A percentile compares a stretch with the other conserved stretches of the same genome.
Conservation (phyloP, 1,140 invertebrate species). For the Arion vulgaris region DNA sequence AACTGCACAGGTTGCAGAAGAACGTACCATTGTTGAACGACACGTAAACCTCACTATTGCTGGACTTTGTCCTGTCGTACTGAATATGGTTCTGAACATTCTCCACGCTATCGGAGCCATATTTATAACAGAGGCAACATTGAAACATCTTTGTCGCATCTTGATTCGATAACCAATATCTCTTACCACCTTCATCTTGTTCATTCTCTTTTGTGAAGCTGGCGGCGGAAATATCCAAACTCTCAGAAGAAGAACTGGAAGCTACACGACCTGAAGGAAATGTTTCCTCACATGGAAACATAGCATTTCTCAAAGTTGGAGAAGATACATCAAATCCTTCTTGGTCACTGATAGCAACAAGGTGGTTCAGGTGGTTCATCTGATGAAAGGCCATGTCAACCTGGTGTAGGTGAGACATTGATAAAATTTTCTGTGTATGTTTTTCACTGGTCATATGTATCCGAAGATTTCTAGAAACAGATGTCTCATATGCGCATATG, state of each 20-base stretch:
- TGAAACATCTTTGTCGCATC: slow-evolving; percentile 87
- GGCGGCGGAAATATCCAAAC: slow-evolving; percentile 57
- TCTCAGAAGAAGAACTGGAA: slow-evolving; percentile 17
- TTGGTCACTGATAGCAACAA: slow-evolving; percentile 76
- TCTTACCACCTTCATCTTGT: slow-evolving; percentile 70
- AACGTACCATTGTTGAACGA: slow-evolving; percentile 93
- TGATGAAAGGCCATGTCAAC: slow-evolving; percentile 67
- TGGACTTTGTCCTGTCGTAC: slow-evolving; percentile 89
- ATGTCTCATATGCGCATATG: slow-evolving; percentile 98
- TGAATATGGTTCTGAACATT: slow-evolving; percentile 92
- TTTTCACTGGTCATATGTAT: slow-evolving; percentile 99
- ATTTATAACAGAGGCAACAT: slow-evolving; percentile 95
- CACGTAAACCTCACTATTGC: slow-evolving; percentile 81
- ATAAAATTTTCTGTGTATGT: slow-evolving; percentile 95
- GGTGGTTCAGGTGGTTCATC: slow-evolving; percentile 71
- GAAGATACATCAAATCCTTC: slow-evolving; percentile 56
- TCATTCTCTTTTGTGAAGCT: slow-evolving; percentile 71
- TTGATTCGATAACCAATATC: slow-evolving; percentile 53
- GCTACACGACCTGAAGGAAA: slow-evolving; percentile 43
- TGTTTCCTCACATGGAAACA: slow-evolving; percentile 56
- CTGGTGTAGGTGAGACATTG: slow-evolving; percentile 94
- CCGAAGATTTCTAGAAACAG: slow-evolving; percentile 91
- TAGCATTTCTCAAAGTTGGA: slow-evolving; percentile 52
- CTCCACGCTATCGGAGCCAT: slow-evolving; percentile 91
- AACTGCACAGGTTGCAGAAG: slow-evolving; percentile 97